These are phyloP conservation scores for Hydrotaea cyrtoneurina DNA, from an alignment of 2,888 invertebrate species.

Conservation along the genomic window DNA sequence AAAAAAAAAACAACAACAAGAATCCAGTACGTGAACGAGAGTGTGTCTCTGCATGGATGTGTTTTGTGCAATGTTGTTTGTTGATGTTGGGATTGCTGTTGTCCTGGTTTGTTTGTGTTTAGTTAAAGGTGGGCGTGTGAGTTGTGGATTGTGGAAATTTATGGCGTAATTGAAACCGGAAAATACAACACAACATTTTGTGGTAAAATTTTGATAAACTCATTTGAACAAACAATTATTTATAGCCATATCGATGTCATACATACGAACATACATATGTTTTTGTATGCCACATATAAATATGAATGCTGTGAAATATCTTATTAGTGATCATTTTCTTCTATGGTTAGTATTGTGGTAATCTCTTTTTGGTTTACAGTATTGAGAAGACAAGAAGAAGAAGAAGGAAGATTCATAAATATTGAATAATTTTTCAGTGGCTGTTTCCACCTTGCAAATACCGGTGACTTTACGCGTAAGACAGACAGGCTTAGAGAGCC, in stretches of 20 bases:
- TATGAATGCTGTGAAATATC: background rate
- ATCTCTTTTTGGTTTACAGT: no score
- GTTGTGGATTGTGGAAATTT: conserved; percentile 63
- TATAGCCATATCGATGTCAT: conserved; percentile 61
- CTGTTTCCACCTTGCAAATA: no score
- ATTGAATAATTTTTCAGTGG: no score
- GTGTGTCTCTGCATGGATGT: conserved; percentile 34
- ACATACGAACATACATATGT: background rate
- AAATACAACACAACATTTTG: conserved; percentile 69
- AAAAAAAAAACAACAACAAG: no score
- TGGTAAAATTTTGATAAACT: conserved; percentile 68
- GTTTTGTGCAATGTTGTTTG: conserved; percentile 11
- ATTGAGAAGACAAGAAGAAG: no score
- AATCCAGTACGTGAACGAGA: conserved; percentile 6
- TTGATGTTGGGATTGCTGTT: conserved; percentile 49
- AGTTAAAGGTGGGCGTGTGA: conserved; percentile 46
- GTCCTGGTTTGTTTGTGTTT: conserved; percentile 50
- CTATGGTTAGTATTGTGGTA: no score
- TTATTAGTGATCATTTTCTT: background rate
- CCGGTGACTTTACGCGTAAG: no score
- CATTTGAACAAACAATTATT: conserved; percentile 66
- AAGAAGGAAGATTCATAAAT: no score
- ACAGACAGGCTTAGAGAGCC: no score
- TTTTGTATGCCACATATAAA: no score
- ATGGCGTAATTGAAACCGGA: conserved; percentile 71